phyloP scores from a whole-genome alignment of 2,888 invertebrate species.

The Steinernema hermaphroditum region DNA sequence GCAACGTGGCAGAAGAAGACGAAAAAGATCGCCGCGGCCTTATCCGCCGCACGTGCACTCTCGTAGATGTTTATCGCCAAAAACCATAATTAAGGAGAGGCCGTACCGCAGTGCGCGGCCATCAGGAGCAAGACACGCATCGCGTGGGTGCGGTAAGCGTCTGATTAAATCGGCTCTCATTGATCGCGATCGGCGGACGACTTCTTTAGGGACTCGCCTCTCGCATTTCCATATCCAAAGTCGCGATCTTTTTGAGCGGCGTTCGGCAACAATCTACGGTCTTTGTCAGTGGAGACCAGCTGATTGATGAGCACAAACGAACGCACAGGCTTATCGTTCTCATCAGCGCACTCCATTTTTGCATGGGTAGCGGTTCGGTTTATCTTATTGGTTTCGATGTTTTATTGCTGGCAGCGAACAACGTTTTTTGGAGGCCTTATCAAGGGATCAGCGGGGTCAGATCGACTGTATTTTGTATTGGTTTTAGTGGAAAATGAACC shows the following conservation, averaged over 20 bases:
- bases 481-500: no score
- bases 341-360: background rate
- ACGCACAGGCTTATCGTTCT: conserved; percentile 9
- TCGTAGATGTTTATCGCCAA: conserved; percentile 27
- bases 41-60: conserved; percentile 23
- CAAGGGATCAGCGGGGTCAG: no score
- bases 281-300: conserved; percentile 28
- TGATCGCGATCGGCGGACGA: background rate
- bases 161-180: conserved; percentile 17
- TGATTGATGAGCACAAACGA: conserved; percentile 28
- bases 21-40: conserved; percentile 23
- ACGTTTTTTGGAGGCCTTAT: no score
- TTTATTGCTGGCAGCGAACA: background rate
- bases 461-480: no score
- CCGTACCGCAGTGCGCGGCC: conserved; percentile 3
- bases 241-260: conserved; percentile 18
- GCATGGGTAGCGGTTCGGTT: background rate
- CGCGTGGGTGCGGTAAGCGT: conserved; percentile 12
- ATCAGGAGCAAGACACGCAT: background rate
- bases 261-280: conserved; percentile 28
- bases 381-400: background rate
- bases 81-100: conserved; percentile 28
- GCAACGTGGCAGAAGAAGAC: conserved; percentile 11
- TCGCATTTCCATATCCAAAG: conserved; percentile 19
- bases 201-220: conserved; percentile 21